Conservation (phyloP, 2,888 invertebrate species). For the Sthenelais limicola region DNA sequence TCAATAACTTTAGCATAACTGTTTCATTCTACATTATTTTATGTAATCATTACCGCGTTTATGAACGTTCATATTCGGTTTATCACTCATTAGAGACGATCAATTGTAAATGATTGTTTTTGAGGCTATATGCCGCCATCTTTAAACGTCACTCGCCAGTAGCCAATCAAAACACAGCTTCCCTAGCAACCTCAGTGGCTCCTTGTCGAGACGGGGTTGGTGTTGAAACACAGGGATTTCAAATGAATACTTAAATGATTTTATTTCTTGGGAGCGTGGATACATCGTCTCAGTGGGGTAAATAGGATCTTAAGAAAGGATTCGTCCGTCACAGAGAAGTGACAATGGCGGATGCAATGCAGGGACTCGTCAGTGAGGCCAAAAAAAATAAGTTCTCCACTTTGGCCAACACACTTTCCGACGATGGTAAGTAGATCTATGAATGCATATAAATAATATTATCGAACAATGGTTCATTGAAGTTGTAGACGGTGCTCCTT, state of each 20-base stretch:
- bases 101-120: too few relatives aligned
- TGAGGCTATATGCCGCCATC: constrained; percentile 25
- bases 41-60: too few relatives aligned
- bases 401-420: constrained; percentile 62
- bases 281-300: background rate
- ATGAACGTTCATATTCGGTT: too few relatives aligned
- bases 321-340: constrained; percentile 23
- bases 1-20: too few relatives aligned
- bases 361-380: constrained; percentile 66
- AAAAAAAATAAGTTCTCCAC: constrained; percentile 66
- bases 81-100: too few relatives aligned
- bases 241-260: constrained; percentile 23
- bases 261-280: constrained; percentile 5
- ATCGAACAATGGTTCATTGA: too few relatives aligned
- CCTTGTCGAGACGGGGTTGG: constrained; percentile 17
- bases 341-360: constrained; percentile 65
- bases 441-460: background rate
- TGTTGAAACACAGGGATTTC: background rate
- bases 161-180: constrained; percentile 29
- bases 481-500: too few relatives aligned
- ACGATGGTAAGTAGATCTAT: constrained; percentile 62
- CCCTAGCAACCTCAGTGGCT: constrained; percentile 36
- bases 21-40: too few relatives aligned
- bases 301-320: background rate
- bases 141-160: constrained; percentile 14